These are phyloP conservation scores for Musca domestica DNA, from an alignment of 1,140 invertebrate genomes.

Conservation along the genomic window DNA sequence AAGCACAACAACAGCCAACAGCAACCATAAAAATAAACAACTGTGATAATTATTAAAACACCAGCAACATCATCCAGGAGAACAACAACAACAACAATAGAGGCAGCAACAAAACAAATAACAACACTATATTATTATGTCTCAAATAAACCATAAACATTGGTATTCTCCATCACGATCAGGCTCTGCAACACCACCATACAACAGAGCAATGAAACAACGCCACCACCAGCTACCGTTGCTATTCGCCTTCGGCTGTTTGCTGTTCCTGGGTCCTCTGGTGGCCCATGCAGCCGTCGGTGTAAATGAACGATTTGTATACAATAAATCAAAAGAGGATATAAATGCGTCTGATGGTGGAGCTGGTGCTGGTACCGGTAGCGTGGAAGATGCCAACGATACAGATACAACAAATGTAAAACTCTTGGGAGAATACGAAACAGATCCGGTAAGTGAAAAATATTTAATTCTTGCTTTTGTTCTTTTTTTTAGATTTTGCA, in stretches of 20 bases:
- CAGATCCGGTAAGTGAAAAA: slow-evolving; percentile 23
- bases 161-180: neutral
- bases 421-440: slow-evolving; percentile 16
- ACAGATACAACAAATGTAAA: slow-evolving; percentile 13
- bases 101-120: neutral
- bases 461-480: too few species aligned
- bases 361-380: neutral
- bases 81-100: neutral
- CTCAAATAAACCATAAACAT: slow-evolving; percentile 4
- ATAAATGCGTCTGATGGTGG: neutral
- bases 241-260: neutral
- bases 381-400: neutral
- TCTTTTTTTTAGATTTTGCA: too few species aligned
- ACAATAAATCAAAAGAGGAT: slow-evolving; percentile 17
- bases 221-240: too few species aligned
- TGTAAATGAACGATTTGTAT: slow-evolving; percentile 20
- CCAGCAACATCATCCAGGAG: neutral
- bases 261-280: neutral
- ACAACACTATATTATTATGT: neutral
- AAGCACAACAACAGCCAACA: too few species aligned
- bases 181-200: neutral
- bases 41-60: slow-evolving; percentile 17
- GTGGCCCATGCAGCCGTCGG: neutral
- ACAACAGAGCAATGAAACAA: neutral
- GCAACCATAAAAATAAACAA: neutral